Percentiles rank a stretch among this genome's conserved stretches.
Evolutionary conservation across 2,888 invertebrate genomes (phyloP).

Genomic region (Orchestes rusci): DNA sequence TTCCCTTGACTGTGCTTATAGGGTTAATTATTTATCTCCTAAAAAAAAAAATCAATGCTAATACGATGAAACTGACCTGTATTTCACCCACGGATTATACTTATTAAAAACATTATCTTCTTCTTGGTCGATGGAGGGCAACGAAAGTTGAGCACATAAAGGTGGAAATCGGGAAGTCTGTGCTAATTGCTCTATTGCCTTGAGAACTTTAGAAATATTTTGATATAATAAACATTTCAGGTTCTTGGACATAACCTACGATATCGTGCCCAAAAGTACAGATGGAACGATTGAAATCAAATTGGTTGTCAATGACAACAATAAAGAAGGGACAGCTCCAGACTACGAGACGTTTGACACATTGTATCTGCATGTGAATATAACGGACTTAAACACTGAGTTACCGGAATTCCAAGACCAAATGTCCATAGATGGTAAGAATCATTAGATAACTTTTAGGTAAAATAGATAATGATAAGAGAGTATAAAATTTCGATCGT

Average conservation of each 20-base stretch:
- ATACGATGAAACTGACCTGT: background rate
- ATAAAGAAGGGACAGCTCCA: constrained; percentile 26
- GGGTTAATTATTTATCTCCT: background rate
- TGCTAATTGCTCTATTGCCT: too few relatives aligned
- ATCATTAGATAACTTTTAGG: background rate
- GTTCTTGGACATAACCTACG: constrained; percentile 34
- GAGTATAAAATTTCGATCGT: background rate
- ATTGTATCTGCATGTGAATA: constrained; percentile 27
- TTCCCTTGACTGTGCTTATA: too few relatives aligned
- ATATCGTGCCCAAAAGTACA: constrained; percentile 13
- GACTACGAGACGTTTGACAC: constrained; percentile 35
- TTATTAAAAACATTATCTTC: too few relatives aligned
- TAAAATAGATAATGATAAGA: background rate
- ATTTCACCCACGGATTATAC: too few relatives aligned
- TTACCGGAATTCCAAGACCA: constrained; percentile 38
- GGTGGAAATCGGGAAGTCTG: too few relatives aligned
- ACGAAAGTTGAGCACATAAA: too few relatives aligned
- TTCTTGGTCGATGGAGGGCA: too few relatives aligned
- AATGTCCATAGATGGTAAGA: constrained; percentile 47
- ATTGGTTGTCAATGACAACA: constrained; percentile 24
- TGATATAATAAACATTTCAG: too few relatives aligned
- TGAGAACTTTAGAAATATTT: too few relatives aligned
- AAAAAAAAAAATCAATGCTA: background rate
- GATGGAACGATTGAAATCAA: constrained; percentile 24
- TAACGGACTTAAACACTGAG: constrained; percentile 32